Base-by-base conservation (phyloP, 1,140 invertebrate species). In the Ephestia elutella region DNA sequence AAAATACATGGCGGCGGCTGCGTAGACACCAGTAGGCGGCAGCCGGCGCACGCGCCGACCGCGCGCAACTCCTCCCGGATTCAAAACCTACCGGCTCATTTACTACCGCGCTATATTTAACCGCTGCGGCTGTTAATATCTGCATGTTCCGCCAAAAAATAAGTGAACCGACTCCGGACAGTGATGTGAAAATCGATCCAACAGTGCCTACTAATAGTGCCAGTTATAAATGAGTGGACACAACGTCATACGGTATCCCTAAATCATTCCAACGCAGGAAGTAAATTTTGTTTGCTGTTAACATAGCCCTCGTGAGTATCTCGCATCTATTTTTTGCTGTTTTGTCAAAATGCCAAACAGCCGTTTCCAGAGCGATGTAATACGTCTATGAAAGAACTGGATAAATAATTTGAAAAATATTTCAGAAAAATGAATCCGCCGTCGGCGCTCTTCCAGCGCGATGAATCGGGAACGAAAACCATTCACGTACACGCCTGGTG, bases 401-500 rank as follows among this genome's bases (percentile, higher is more conserved):
- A 51, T 58, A 60, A 48, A 57, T 60, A 64, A 62, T 60, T 48
- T 63, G 35, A 54, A 50, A 66, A 70, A 70, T 62, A 73, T 87
- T 84, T 80, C 82, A 83, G 82, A 70, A 74, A 75, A 54, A 88
- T 87, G 82, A 94, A 95, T 85, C 95, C 96, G 49, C 96, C 96
- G 57, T 92, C 94, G 49, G 95, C 95, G 35, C 93, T 98, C 49
- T 94, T 96, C n/a, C 73, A 95, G 96, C 76, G 95, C 96, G 11
- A 96, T 98, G 86, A 80, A 72, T 67, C 78, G 80, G 28, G 96
- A 98, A 76, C 97, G 96, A 78, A 97, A 96, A 80, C 96, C 96
- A 7, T 98, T 98, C 84, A 97, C 96, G 1, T 98, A 98, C 82
- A 97, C 96, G 7, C 96, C 96, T 0, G 95, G 95, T 13, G 96